Evolutionary conservation across 2,797 vertebrate species (phyloP).

Genomic region (Pangasius mekongensis): DNA sequence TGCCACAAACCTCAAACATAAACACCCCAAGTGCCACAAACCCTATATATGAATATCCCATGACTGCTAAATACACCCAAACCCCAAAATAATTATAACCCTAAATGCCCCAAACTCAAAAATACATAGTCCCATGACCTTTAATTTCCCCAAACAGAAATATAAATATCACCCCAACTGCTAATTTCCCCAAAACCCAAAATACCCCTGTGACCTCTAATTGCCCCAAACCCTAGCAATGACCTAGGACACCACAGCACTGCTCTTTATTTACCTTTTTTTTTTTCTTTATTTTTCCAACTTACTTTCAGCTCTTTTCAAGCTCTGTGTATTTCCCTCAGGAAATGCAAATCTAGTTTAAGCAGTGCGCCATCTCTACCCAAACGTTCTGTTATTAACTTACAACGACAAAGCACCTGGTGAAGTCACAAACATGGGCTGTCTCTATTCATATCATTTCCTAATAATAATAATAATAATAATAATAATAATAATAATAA

Average conservation of each 20-base stretch:
- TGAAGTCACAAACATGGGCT: not conserved
- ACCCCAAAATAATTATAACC: not conserved
- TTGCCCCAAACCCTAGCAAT: not conserved
- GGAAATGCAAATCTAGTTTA: not conserved
- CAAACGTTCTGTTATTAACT: not conserved
- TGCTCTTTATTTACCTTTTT: not conserved
- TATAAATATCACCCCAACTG: not conserved
- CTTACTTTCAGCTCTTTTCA: not conserved
- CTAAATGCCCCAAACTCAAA: not conserved
- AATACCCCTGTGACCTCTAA: not conserved
- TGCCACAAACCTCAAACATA: not conserved
- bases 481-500: too few relatives aligned
- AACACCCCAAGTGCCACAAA: not conserved
- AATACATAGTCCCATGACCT: not conserved
- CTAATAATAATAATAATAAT: too few relatives aligned
- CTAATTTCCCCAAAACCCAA: not conserved
- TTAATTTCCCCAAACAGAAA: not conserved
- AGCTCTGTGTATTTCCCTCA: not conserved
- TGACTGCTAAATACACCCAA: too few relatives aligned
- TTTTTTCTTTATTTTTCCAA: not conserved
- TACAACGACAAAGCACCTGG: too few relatives aligned
- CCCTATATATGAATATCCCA: not conserved
- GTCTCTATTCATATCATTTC: not conserved
- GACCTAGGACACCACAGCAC: not conserved
- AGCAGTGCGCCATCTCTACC: not conserved